Percentiles rank a stretch among this genome's conserved stretches.
These are phyloP conservation scores for Hucho hucho DNA, from an alignment of 2,113 vertebrate genomes.

Conservation along the genomic window DNA sequence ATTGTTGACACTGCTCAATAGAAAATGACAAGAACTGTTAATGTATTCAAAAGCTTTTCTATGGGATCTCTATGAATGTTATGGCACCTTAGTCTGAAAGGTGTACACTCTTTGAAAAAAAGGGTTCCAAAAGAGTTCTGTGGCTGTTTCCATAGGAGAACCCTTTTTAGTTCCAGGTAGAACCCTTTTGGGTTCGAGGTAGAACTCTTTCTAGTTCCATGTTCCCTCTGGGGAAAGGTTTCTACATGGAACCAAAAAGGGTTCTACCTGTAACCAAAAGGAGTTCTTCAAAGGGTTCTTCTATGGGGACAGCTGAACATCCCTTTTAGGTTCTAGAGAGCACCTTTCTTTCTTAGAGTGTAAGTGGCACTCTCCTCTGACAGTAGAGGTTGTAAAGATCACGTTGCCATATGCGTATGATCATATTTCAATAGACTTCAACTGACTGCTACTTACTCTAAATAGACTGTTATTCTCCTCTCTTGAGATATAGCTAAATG, in stretches of 20 bases:
- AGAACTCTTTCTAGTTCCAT: too few species aligned
- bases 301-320: too few species aligned
- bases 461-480: conserved; percentile 71
- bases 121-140: too few species aligned
- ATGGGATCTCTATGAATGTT: conserved; percentile 70
- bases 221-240: too few species aligned
- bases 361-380: conserved; percentile 30
- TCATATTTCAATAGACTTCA: conserved; percentile 49
- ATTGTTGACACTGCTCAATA: conserved; percentile 14
- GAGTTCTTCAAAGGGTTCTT: too few species aligned
- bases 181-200: too few species aligned
- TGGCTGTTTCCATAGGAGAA: too few species aligned
- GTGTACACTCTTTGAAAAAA: background rate
- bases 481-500: conserved; percentile 20
- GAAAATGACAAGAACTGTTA: conserved; percentile 69
- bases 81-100: conserved; percentile 47
- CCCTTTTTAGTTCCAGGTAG: too few species aligned
- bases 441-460: conserved; percentile 66
- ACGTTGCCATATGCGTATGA: conserved; percentile 11
- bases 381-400: conserved; percentile 43
- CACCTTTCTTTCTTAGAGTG: conserved; percentile 38
- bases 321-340: background rate
- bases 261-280: too few species aligned
- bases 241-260: too few species aligned
- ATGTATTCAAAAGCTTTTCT: conserved; percentile 57